Base-by-base conservation (phyloP, 2,888 invertebrate genomes). In the Anoplius nigerrimus region DNA sequence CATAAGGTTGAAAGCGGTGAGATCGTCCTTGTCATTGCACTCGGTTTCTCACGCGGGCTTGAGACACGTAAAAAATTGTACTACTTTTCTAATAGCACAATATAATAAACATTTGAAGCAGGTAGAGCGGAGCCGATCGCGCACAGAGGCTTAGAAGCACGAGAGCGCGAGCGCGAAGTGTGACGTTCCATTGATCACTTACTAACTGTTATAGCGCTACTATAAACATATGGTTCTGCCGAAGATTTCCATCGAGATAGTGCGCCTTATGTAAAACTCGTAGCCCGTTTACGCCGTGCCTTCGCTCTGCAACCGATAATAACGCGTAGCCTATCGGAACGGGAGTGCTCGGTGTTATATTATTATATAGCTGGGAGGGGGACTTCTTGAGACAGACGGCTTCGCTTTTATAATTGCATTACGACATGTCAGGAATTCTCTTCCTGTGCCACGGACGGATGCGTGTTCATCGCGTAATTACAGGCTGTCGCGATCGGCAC, bases 111-210 rank as follows among this genome's bases (percentile, higher is more conserved):
- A 75, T 72, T 69, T 75, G 61, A 70, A 63, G 67, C 55, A 69
- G 61, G 61, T 54, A 46, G 56, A 22, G 34, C 20, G 60, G 51
- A 16, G 21, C 27, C 45, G 46, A 60, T 51, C 43, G 48, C 68
- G 56, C 22, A 67, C 53, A 48, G 16, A 68, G 55, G 66, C 54
- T 20, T 45, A 61, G 55, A 43, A 45, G 62, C 22, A 70, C 69
- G 61, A 75, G 69, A 43, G 76, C 76, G 76, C 75, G 75, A 75
- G 75, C 76, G 75, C 75, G 64, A 71, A 68, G 69, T 69, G 67
- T 54, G 70, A 76, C 68, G 69, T 76, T 72, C 76, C 75, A 76
- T 76, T 76, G 76, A 76, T 76, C 76, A 75, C 68, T 68, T 57
- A 62, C 34, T 3, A 3, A 3, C 68, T 63, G 61, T 70, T 75